phyloP scores from a whole-genome alignment of 2,888 invertebrate genomes.

The Polia nebulosa region DNA sequence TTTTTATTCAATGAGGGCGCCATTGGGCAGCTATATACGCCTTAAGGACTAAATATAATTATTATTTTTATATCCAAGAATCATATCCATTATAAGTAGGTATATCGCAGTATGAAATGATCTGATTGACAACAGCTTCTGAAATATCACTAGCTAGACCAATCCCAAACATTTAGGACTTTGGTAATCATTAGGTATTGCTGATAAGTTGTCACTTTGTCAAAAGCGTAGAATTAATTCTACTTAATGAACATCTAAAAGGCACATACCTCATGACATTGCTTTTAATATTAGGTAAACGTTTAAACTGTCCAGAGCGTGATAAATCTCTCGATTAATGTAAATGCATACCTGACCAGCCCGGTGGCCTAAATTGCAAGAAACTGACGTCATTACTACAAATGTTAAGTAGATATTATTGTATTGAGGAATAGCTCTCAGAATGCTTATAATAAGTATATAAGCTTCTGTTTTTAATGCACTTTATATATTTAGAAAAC shows the following conservation, averaged over 20 bases:
- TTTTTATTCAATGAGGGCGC: no score
- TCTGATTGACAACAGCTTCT: no score
- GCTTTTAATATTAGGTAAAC: constrained; percentile 20
- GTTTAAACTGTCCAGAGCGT: constrained; percentile 33
- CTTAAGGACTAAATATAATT: no score
- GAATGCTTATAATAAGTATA: not conserved
- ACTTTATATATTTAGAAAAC: not conserved
- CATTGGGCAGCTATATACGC: no score
- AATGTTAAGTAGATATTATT: constrained; percentile 34
- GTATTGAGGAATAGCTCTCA: constrained; percentile 11
- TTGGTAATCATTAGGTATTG: no score
- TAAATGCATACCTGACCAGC: constrained; percentile 74
- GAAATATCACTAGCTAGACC: no score
- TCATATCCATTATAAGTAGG: no score
- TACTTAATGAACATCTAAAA: not conserved
- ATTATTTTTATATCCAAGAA: no score
- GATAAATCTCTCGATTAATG: constrained; percentile 67
- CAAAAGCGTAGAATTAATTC: not conserved
- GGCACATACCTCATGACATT: constrained; percentile 3
- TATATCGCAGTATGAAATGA: no score
- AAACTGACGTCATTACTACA: constrained; percentile 70
- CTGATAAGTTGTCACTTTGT: not conserved
- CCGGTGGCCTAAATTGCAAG: constrained; percentile 75
- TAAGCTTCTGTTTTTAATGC: not conserved
- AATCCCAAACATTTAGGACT: no score